Base-by-base conservation (phyloP, 1,140 invertebrate genomes). In the Tetragnatha versicolor region DNA sequence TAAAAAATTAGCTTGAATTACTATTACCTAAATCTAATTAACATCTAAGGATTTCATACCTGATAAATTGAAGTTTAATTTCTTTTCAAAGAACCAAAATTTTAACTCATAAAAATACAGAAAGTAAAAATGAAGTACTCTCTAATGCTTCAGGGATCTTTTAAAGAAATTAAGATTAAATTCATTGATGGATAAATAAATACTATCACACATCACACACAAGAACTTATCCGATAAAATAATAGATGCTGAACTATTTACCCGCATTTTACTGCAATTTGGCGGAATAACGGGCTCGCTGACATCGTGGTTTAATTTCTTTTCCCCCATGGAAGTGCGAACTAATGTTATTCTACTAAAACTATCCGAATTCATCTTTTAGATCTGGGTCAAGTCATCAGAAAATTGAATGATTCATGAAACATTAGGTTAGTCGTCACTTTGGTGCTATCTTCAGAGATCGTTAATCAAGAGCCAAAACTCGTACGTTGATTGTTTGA, bases 231-330 rank as follows among this genome's bases (percentile, higher is more conserved):
- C 20, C 20, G 12, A 47, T 1, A 47, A 47, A 20, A 17, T 47
- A 47, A 47, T 17, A 17, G 3, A 12, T 1, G 20, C 12, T 17
- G 12, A 3, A 20, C 17, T 12, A 51, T 2, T 68, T 68, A 68
- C 65, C 65, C 31, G 35, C 17, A 33, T 35, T 39, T 68, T 51
- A 42, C 65, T n/a, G 29, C 27, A 29, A 68, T 39, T 68, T 68
- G 65, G 7, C 65, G 65, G 12, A 68, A 68, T 25, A 68, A 25
- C 29, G 65, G 65, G 22, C 65, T 68, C 12, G 65, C 65, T 68
- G 65, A 68, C 65, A 68, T 65, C 39, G 20, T 12, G 39, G 61
- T 22, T n/a, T 51, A 12, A 22, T 20, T 51, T 68, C 31, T 14
- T 31, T 27, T 68, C 47, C 25, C 29, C 27, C 9, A 29, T 31